Percentiles rank a stretch among this genome's conserved stretches.
Conservation (phyloP, 2,797 vertebrate species). For the Borostomias antarcticus region DNA sequence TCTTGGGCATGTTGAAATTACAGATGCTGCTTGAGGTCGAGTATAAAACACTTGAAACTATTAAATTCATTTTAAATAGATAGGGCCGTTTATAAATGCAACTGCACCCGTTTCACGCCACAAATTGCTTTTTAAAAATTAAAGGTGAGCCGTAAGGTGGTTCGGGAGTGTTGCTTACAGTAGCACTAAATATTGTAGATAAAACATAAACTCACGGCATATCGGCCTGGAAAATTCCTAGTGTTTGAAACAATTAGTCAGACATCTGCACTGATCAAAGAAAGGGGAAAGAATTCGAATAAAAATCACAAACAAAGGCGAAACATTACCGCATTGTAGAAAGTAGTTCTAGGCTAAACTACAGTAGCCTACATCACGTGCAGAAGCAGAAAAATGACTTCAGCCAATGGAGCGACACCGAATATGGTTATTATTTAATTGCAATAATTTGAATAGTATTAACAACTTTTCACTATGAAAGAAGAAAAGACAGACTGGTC, state of each 20-base stretch:
- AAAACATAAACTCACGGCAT: slow-evolving; percentile 37
- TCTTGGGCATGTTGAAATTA: slow-evolving; percentile 67
- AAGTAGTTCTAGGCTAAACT: too few relatives aligned
- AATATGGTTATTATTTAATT: too few relatives aligned
- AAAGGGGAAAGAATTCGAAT: too few relatives aligned
- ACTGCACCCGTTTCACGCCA: slow-evolving; percentile 58
- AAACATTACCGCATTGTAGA: too few relatives aligned
- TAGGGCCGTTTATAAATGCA: slow-evolving; percentile 48
- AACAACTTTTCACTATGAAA: too few relatives aligned
- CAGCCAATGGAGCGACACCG: too few relatives aligned
- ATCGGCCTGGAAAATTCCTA: background rate
- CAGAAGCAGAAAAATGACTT: too few relatives aligned
- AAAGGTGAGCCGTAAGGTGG: slow-evolving; percentile 48
- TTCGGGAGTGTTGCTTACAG: slow-evolving; percentile 34
- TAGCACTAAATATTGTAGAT: slow-evolving; percentile 60
- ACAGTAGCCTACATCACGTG: too few relatives aligned
- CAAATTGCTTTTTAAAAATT: slow-evolving; percentile 66
- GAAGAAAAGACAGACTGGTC: too few relatives aligned
- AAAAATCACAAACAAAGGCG: too few relatives aligned
- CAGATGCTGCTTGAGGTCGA: slow-evolving; percentile 66
- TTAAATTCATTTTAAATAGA: slow-evolving; percentile 55
- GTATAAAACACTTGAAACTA: slow-evolving; percentile 16
- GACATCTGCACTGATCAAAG: background rate
- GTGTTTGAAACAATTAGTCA: background rate
- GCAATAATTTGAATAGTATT: too few relatives aligned